phyloP scores from a whole-genome alignment of 2,113 vertebrate genomes.

The Spea bombifrons region DNA sequence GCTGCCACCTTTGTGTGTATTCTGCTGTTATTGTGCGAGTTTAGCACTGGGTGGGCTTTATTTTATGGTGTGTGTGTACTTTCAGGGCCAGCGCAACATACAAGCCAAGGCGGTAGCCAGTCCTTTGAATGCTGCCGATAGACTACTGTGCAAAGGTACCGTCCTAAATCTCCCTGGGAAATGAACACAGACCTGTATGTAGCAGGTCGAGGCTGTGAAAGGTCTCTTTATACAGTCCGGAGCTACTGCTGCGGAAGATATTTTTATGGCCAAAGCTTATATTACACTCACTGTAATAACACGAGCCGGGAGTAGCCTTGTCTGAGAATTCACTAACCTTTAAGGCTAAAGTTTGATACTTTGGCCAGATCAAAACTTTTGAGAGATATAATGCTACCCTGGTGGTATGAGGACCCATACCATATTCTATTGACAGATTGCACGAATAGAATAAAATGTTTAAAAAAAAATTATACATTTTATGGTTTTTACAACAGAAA shows the following conservation, averaged over 20 bases:
- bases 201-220: conserved; percentile 12
- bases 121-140: conserved; percentile 11
- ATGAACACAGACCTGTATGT: neutral
- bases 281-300: conserved; percentile 1
- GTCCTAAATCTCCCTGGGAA: neutral
- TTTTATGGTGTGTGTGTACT: conserved; percentile 41
- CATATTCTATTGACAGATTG: too few relatives aligned
- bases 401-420: too few relatives aligned
- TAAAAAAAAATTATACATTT: too few relatives aligned
- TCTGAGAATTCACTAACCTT: neutral
- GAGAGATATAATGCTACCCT: too few relatives aligned
- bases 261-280: neutral
- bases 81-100: conserved; percentile 14
- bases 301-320: neutral
- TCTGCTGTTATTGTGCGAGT: conserved; percentile 26
- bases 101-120: neutral
- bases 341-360: neutral
- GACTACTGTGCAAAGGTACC: conserved; percentile 1
- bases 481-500: too few relatives aligned
- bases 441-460: too few relatives aligned
- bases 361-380: conserved; percentile 9
- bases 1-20: conserved; percentile 31
- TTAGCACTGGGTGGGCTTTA: conserved; percentile 40
- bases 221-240: conserved; percentile 1
- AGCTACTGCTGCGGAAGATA: neutral